A percentile compares a stretch with the other conserved stretches of the same genome.
Evolutionary conservation across 2,888 invertebrate species (phyloP).

Genomic region (Caenorhabditis imperialis): DNA sequence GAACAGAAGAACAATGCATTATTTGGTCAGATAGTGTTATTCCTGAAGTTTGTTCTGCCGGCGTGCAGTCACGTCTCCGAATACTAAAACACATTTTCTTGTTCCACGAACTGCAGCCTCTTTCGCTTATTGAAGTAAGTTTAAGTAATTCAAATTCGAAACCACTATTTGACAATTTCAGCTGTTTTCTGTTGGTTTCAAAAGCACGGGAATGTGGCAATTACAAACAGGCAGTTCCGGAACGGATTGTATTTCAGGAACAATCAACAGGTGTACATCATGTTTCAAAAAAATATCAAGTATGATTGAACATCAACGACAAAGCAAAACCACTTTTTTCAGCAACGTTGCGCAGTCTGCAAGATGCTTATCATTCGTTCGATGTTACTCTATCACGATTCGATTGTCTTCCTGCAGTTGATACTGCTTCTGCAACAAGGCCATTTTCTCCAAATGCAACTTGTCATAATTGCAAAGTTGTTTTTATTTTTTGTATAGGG

Average conservation of each 20-base stretch:
- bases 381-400: slow-evolving; percentile 63
- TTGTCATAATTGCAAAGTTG: slow-evolving; percentile 75
- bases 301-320: slow-evolving; percentile 15
- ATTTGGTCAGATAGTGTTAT: slow-evolving; percentile 46
- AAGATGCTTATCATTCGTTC: slow-evolving; percentile 62
- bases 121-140: slow-evolving; percentile 60
- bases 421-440: slow-evolving; percentile 74
- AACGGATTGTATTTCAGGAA: slow-evolving; percentile 56
- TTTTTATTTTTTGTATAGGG: not conserved
- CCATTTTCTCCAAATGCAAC: slow-evolving; percentile 78
- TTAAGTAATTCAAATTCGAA: not conserved
- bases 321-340: too few relatives aligned
- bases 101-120: slow-evolving; percentile 57
- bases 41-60: slow-evolving; percentile 55
- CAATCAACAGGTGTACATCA: slow-evolving; percentile 51
- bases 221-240: slow-evolving; percentile 45
- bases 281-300: slow-evolving; percentile 54
- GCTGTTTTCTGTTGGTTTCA: slow-evolving; percentile 42
- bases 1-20: slow-evolving; percentile 15
- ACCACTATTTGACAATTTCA: slow-evolving; percentile 1
- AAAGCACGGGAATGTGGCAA: slow-evolving; percentile 16
- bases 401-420: slow-evolving; percentile 74
- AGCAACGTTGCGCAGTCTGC: slow-evolving; percentile 45
- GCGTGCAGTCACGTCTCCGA: slow-evolving; percentile 42
- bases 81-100: slow-evolving; percentile 56